Evolutionary conservation across 2,888 invertebrate genomes (phyloP), one percentile per base, ranked within the genome.

Genomic region (Nebria salina): DNA sequence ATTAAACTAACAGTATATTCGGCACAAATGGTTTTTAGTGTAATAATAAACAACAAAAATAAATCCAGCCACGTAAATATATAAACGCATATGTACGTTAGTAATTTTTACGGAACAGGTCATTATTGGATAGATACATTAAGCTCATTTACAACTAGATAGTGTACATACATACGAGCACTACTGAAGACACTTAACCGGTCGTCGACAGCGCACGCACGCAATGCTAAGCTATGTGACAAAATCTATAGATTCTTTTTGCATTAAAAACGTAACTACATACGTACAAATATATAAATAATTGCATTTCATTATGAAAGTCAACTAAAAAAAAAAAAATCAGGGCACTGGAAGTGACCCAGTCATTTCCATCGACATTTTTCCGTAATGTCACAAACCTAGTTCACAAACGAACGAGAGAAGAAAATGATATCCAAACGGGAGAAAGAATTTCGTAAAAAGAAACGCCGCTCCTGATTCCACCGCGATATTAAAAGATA

Each of bases 111-210:
- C 34, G 34, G 34, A 34, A 34, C 34, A 34, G 5, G 34, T 34
- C 34, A 34, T 34, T 34, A 34, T 34, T 34, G 34, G 34, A 34
- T 54, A 54, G 13, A 54, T 54, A 54, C 54, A 54, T 54, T 54
- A 54, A 13, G 54, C 13, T 54, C 7, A 54, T 54, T 54, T 54
- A 54, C 34, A 34, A 34, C 54, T 54, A 54, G 54, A 54, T 54
- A 54, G 54, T 54, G 54, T 54, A 54, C 54, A 9, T 43, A 9
- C 9, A 9, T 43, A 9, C 9, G 43, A 43, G 43, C 54, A 54
- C 70, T 34, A 25, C 34, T 34, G 70, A 70, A 34, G 25, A 70
- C 34, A 70, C 70, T 70, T 70, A 70, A 70, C 15, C 70, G 70
- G 70, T 70, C 70, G 70, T 70, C 70, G 70, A 70, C 70, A 7